Evolutionary conservation across 2,797 vertebrate species (phyloP).

Genomic region (Microctenopoma steveboyesi): DNA sequence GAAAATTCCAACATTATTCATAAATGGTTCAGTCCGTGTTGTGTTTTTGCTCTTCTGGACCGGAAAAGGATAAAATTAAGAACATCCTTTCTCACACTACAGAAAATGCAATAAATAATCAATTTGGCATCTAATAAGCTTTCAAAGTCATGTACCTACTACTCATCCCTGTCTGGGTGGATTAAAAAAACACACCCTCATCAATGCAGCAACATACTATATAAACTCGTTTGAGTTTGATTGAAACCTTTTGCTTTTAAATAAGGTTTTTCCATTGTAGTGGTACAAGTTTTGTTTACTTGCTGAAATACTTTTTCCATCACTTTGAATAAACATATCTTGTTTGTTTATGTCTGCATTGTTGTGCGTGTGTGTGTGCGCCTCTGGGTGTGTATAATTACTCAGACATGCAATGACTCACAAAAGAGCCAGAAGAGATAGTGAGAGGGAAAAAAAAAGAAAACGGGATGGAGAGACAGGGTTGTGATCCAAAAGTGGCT

Average conservation of each 20-base stretch:
- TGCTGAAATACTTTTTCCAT: slow-evolving; percentile 1
- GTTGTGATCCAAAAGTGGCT: slow-evolving; percentile 10
- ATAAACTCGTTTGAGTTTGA: too few relatives aligned
- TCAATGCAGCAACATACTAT: neutral
- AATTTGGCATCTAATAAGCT: too few relatives aligned
- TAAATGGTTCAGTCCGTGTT: neutral
- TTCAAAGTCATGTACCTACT: too few relatives aligned
- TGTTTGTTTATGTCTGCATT: slow-evolving; percentile 52
- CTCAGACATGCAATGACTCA: slow-evolving; percentile 74
- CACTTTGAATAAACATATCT: slow-evolving; percentile 18
- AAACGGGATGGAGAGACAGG: slow-evolving; percentile 25
- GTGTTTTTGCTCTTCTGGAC: too few relatives aligned
- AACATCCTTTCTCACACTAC: too few relatives aligned
- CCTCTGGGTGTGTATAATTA: slow-evolving; percentile 63
- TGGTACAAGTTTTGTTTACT: neutral
- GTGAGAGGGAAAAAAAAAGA: slow-evolving; percentile 71
- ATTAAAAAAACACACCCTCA: neutral
- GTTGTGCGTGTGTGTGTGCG: slow-evolving; percentile 43
- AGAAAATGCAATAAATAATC: too few relatives aligned
- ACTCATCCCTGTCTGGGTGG: too few relatives aligned
- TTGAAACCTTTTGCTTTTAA: neutral
- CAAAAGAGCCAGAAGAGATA: slow-evolving; percentile 56
- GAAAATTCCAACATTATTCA: neutral
- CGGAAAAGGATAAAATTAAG: too few relatives aligned
- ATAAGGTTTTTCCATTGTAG: neutral